Evolutionary conservation across 2,888 invertebrate genomes (phyloP).

Genomic region (Epinotia bilunana): DNA sequence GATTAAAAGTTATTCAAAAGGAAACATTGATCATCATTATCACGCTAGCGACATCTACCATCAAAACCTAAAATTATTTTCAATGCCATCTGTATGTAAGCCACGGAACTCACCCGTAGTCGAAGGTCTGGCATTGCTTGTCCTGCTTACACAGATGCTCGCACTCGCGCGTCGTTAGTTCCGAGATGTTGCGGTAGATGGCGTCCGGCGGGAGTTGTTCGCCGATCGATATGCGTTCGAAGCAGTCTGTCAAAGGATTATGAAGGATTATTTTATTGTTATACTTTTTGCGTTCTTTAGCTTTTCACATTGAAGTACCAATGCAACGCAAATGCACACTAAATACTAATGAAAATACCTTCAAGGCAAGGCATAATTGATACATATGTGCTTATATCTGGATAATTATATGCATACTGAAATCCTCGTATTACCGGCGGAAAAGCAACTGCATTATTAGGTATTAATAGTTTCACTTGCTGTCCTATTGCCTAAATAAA

Average conservation of each 20-base stretch:
- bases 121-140: slow-evolving; percentile 86
- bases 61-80: not conserved
- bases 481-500: no score
- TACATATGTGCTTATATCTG: no score
- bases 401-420: no score
- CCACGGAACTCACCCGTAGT: slow-evolving; percentile 83
- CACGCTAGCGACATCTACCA: slow-evolving; percentile 55
- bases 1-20: not conserved
- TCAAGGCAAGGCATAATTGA: no score
- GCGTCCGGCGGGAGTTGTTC: slow-evolving; percentile 84
- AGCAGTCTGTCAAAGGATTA: slow-evolving; percentile 82
- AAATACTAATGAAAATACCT: no score
- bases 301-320: no score
- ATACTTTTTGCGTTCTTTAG: no score
- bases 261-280: no score
- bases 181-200: slow-evolving; percentile 85
- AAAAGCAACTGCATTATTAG: no score
- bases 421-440: no score
- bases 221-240: slow-evolving; percentile 86
- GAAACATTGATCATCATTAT: not conserved
- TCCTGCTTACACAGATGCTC: slow-evolving; percentile 86
- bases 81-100: slow-evolving; percentile 16
- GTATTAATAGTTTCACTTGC: no score
- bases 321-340: no score
- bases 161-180: slow-evolving; percentile 85